Conservation (phyloP, 2,888 invertebrate species). For the Agrypnus murinus region DNA sequence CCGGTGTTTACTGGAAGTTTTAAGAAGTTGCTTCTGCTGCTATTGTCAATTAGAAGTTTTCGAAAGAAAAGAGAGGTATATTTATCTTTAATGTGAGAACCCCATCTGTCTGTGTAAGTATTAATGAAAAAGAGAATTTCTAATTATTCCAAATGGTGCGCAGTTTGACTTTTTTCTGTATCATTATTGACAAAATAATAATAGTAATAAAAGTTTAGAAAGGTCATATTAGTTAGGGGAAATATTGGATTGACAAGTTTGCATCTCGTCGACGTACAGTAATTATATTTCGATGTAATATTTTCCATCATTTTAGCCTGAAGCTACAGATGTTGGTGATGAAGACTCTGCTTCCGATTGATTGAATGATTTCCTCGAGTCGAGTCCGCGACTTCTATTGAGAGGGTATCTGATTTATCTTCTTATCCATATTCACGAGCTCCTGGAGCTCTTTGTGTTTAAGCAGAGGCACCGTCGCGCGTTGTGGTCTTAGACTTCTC, state of each 20-base stretch:
- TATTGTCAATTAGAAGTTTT: neutral
- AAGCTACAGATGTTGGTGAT: conserved; percentile 42
- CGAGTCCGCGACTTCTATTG: conserved; percentile 56
- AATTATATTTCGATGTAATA: conserved; percentile 34
- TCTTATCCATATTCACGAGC: conserved; percentile 62
- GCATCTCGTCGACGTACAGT: conserved; percentile 18
- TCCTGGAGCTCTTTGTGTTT: conserved; percentile 58
- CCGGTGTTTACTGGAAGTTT: conserved; percentile 2
- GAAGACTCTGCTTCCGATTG: conserved; percentile 56
- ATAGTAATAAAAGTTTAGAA: neutral
- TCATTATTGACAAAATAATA: too few species aligned
- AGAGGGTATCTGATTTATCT: conserved; percentile 60
- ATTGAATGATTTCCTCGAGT: conserved; percentile 58
- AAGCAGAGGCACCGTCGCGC: conserved; percentile 54
- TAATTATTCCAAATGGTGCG: too few species aligned
- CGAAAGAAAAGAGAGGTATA: neutral
- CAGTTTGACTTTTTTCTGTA: too few species aligned
- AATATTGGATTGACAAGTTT: conserved; percentile 20
- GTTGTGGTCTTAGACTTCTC: conserved; percentile 59
- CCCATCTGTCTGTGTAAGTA: too few species aligned
- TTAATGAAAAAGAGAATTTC: too few species aligned
- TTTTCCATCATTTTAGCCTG: conserved; percentile 34
- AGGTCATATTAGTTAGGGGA: neutral
- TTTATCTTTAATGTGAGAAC: too few species aligned
- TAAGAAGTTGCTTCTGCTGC: neutral